These are phyloP conservation scores for Drosophila multiciliata DNA, from an alignment of 2,888 invertebrate species.

Conservation along the genomic window DNA sequence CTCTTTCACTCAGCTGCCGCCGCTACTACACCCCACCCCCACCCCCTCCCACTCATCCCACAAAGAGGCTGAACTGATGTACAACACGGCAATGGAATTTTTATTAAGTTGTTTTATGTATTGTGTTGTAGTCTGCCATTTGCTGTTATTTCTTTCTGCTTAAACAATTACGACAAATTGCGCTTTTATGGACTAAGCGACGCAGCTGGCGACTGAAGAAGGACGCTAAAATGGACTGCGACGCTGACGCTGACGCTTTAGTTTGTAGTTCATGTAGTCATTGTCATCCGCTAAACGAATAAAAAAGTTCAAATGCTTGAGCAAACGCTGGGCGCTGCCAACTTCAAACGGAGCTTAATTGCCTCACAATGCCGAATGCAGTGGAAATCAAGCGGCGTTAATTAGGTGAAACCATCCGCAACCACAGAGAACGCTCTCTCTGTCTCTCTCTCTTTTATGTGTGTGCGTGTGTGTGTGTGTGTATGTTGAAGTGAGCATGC, in stretches of 20 bases:
- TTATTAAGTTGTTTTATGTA: conserved; percentile 82
- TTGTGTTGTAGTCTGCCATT: conserved; percentile 62
- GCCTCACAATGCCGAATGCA: conserved; percentile 67
- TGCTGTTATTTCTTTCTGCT: conserved; percentile 77
- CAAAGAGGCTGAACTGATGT: conserved; percentile 57
- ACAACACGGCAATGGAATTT: conserved; percentile 78
- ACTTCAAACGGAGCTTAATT: conserved; percentile 65
- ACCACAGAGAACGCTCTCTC: conserved; percentile 31
- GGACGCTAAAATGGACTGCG: conserved; percentile 1
- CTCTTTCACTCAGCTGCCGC: not conserved
- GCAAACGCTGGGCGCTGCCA: conserved; percentile 47
- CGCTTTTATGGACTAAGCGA: conserved; percentile 75
- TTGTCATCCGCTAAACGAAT: not conserved
- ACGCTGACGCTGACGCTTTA: conserved; percentile 54
- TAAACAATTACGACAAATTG: conserved; percentile 83
- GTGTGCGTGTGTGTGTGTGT: not conserved
- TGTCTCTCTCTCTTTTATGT: conserved; percentile 24
- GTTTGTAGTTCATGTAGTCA: conserved; percentile 3
- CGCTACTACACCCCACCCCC: not conserved
- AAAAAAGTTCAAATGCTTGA: not conserved
- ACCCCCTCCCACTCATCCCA: not conserved
- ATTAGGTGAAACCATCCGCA: conserved; percentile 74
- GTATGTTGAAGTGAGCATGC: conserved; percentile 16
- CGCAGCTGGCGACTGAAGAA: conserved; percentile 18
- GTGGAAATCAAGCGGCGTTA: conserved; percentile 60